phyloP scores from a whole-genome alignment of 2,888 invertebrate species.

The Drosophila meridionalis region DNA sequence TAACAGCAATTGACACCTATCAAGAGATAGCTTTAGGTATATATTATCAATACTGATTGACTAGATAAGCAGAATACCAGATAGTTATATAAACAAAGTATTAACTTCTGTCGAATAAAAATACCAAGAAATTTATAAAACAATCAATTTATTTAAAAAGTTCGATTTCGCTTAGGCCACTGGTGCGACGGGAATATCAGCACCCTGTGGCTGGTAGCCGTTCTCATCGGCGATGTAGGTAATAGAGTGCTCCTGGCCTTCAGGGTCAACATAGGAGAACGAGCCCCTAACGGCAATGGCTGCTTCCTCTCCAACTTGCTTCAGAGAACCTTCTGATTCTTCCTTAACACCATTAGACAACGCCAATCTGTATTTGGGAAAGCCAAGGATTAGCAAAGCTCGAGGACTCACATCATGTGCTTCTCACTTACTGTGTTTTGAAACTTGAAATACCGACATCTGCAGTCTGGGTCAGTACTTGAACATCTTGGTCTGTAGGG shows the following conservation, averaged over 20 bases:
- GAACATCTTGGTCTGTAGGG: slow-evolving; percentile 22
- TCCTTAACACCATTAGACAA: slow-evolving; percentile 67
- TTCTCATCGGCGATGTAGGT: slow-evolving; percentile 74
- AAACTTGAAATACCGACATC: slow-evolving; percentile 86
- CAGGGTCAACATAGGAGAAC: background rate
- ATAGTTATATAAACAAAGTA: background rate
- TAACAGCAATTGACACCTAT: too few relatives aligned
- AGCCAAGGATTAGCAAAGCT: background rate
- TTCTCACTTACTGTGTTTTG: slow-evolving; percentile 78
- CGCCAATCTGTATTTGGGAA: slow-evolving; percentile 36
- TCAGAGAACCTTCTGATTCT: slow-evolving; percentile 46
- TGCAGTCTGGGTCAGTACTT: slow-evolving; percentile 7
- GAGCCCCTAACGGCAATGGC: background rate
- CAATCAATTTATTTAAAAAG: slow-evolving; percentile 36
- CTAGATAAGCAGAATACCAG: background rate
- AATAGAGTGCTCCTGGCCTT: fast-evolving
- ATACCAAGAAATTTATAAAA: slow-evolving; percentile 7
- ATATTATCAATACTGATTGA: background rate
- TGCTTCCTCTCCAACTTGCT: background rate
- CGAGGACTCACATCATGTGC: background rate
- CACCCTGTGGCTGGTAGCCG: slow-evolving; percentile 85
- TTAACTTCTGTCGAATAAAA: background rate
- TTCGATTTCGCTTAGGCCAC: slow-evolving; percentile 17
- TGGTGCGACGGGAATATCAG: slow-evolving; percentile 85
- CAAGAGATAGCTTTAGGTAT: background rate